Evolutionary conservation across 2,113 vertebrate species (phyloP).

Genomic region (Mus spicilegus): DNA sequence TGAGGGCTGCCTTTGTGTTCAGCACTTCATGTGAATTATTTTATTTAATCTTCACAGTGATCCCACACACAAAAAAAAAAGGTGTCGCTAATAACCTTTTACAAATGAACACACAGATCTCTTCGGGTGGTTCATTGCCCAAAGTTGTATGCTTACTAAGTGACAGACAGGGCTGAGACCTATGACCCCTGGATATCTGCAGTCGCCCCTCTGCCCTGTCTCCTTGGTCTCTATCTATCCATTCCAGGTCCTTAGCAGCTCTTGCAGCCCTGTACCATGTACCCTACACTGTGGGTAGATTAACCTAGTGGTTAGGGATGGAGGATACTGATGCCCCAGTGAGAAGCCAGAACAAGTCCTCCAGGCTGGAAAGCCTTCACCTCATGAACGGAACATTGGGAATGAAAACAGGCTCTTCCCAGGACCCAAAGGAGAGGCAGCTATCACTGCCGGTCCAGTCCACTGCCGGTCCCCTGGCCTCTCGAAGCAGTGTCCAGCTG

Average conservation of each 20-base stretch:
- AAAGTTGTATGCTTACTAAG: rapidly evolving
- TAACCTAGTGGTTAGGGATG: too few species aligned
- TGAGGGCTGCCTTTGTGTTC: neutral
- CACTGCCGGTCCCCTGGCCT: neutral
- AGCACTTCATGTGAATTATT: neutral
- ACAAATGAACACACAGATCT: neutral
- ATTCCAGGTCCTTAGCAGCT: rapidly evolving
- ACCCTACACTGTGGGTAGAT: neutral
- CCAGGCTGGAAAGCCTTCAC: neutral
- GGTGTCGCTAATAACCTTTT: neutral
- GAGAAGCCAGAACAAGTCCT: neutral
- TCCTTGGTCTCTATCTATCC: neutral
- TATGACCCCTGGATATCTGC: neutral
- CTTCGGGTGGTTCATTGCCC: neutral
- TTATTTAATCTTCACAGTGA: neutral
- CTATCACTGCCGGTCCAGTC: neutral
- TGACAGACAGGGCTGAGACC: neutral
- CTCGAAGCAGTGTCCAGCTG: neutral
- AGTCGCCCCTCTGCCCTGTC: neutral
- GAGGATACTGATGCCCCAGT: neutral
- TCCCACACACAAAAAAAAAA: neutral
- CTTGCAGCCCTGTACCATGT: neutral
- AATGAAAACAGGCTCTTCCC: rapidly evolving
- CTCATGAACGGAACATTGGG: rapidly evolving
- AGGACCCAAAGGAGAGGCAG: rapidly evolving